phyloP scores from a whole-genome alignment of 2,888 invertebrate species.

The Harpalus rufipes region DNA sequence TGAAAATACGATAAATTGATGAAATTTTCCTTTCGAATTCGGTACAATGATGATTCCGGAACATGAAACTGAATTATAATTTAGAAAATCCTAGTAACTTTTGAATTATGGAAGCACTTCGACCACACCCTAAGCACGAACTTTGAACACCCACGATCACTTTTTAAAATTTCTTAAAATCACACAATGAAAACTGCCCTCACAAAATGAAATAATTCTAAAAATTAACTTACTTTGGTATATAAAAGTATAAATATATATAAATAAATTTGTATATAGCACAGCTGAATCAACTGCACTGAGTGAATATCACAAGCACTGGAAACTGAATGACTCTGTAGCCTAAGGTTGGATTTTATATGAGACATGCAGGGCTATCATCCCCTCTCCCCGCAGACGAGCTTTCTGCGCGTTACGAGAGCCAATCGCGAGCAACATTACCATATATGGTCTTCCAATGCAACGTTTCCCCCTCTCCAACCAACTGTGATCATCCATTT shows the following conservation, averaged over 20 bases:
- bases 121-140: constrained; percentile 70
- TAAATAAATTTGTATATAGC: constrained; percentile 70
- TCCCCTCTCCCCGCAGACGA: constrained; percentile 78
- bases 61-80: constrained; percentile 42
- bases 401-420: constrained; percentile 76
- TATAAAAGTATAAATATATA: constrained; percentile 72
- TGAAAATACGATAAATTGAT: not conserved
- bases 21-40: constrained; percentile 50
- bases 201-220: constrained; percentile 30
- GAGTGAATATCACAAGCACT: constrained; percentile 74
- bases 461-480: constrained; percentile 78
- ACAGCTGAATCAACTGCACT: constrained; percentile 72
- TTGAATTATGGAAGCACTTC: constrained; percentile 51
- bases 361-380: constrained; percentile 81
- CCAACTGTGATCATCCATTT: constrained; percentile 69
- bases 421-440: constrained; percentile 86
- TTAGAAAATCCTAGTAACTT: constrained; percentile 4
- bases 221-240: constrained; percentile 72
- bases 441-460: constrained; percentile 89
- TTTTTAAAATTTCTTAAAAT: constrained; percentile 12
- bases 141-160: constrained; percentile 55
- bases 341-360: constrained; percentile 76
- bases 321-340: constrained; percentile 73
- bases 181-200: constrained; percentile 44
- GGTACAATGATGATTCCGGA: constrained; percentile 14